Percentiles rank a stretch among this genome's conserved stretches.
Evolutionary conservation across 2,113 vertebrate species (phyloP).

Genomic region (Forbesichthys papilliferus): DNA sequence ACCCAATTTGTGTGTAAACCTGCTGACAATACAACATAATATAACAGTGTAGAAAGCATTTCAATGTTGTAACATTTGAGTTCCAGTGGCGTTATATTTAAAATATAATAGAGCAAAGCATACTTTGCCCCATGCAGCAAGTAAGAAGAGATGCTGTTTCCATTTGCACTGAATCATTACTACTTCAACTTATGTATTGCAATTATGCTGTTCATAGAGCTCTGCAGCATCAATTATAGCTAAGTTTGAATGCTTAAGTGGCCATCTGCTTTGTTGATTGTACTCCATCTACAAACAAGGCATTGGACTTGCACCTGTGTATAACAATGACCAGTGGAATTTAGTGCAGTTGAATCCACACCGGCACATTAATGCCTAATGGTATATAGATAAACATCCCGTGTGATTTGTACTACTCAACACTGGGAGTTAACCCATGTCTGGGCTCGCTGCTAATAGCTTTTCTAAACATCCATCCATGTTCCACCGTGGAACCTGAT

Average conservation of each 20-base stretch:
- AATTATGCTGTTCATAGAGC: slow-evolving; percentile 25
- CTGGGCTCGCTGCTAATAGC: neutral
- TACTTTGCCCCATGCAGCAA: slow-evolving; percentile 13
- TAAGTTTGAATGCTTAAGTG: slow-evolving; percentile 1
- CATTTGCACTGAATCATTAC: too few species aligned
- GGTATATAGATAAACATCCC: neutral
- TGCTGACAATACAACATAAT: neutral
- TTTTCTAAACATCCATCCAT: neutral
- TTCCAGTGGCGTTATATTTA: slow-evolving; percentile 4
- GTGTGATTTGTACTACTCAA: slow-evolving; percentile 1
- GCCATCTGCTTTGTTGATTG: neutral
- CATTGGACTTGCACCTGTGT: too few species aligned
- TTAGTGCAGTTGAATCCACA: slow-evolving; percentile 5
- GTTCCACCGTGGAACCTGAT: neutral
- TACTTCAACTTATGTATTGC: neutral
- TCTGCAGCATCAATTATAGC: neutral
- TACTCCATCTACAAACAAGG: neutral
- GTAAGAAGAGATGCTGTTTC: neutral
- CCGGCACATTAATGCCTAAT: neutral
- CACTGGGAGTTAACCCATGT: slow-evolving; percentile 1
- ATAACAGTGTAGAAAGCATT: slow-evolving; percentile 7
- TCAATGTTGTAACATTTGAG: neutral
- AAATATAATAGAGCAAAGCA: slow-evolving; percentile 1
- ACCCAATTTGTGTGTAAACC: neutral
- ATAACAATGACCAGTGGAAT: neutral